phyloP scores from a whole-genome alignment of 2,113 vertebrate species.

The Zosterops borbonicus region DNA sequence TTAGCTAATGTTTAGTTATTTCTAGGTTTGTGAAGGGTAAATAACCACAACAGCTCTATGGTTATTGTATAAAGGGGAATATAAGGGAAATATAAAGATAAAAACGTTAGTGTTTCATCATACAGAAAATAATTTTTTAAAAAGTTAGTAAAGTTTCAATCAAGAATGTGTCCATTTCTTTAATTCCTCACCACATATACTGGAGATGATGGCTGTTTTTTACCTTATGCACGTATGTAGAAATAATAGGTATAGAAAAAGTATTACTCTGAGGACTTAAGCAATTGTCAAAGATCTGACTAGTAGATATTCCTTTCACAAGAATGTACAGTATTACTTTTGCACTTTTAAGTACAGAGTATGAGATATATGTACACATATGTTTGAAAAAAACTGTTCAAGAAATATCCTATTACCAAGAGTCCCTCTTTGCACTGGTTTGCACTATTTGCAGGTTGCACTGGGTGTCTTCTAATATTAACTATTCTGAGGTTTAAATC shows the following conservation, averaged over 20 bases:
- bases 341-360: neutral
- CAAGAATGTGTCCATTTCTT: neutral
- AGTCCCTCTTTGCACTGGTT: neutral
- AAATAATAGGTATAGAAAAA: neutral
- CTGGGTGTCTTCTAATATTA: neutral
- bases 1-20: neutral
- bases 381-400: neutral
- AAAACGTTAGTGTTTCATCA: neutral
- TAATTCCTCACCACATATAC: neutral
- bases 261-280: neutral
- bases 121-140: neutral
- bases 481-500: neutral
- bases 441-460: neutral
- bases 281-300: neutral
- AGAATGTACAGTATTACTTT: neutral
- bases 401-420: neutral
- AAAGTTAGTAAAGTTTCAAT: neutral
- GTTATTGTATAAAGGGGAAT: neutral
- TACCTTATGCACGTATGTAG: fast-evolving
- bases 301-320: neutral
- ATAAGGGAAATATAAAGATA: neutral
- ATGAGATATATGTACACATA: too few species aligned
- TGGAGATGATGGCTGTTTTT: neutral
- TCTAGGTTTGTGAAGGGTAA: neutral
- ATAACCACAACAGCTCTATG: neutral